Percentiles rank a stretch among this genome's conserved stretches.
These are phyloP conservation scores for Synanthedon tipuliformis DNA, from an alignment of 2,888 invertebrate genomes.

Conservation along the genomic window DNA sequence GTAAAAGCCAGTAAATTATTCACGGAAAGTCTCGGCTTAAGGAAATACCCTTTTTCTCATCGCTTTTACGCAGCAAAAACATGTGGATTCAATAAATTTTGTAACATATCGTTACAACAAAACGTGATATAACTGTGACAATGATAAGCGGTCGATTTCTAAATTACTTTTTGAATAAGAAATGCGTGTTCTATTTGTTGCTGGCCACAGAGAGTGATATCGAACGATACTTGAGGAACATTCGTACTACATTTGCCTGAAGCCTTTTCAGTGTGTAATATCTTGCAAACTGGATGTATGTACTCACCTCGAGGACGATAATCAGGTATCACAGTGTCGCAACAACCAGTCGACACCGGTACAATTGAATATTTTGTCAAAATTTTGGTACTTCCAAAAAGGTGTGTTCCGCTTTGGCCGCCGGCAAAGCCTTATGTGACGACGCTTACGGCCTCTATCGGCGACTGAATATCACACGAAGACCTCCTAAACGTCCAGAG, in stretches of 20 bases:
- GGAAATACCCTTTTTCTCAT: no score
- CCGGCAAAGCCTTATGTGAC: conserved; percentile 58
- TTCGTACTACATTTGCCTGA: conserved; percentile 26
- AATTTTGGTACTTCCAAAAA: neutral
- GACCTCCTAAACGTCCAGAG: conserved; percentile 33
- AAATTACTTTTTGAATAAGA: conserved; percentile 7
- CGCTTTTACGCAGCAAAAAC: no score
- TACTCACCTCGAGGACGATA: conserved; percentile 1
- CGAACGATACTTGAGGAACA: conserved; percentile 35
- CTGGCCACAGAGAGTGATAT: conserved; percentile 22
- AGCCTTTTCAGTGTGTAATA: conserved; percentile 34
- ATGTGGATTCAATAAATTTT: no score
- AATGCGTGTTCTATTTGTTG: conserved; percentile 22
- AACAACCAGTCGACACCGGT: neutral
- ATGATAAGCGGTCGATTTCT: conserved; percentile 41
- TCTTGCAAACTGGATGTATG: conserved; percentile 6
- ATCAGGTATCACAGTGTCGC: conserved; percentile 4
- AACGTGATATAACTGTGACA: neutral
- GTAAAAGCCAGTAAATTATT: no score
- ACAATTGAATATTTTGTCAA: neutral
- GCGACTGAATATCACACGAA: conserved; percentile 35
- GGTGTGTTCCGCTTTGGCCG: conserved; percentile 48
- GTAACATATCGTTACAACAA: no score
- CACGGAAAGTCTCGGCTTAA: no score
- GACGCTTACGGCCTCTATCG: conserved; percentile 53